Evolutionary conservation across 2,113 vertebrate species (phyloP).

Genomic region (Oreochromis niloticus): DNA sequence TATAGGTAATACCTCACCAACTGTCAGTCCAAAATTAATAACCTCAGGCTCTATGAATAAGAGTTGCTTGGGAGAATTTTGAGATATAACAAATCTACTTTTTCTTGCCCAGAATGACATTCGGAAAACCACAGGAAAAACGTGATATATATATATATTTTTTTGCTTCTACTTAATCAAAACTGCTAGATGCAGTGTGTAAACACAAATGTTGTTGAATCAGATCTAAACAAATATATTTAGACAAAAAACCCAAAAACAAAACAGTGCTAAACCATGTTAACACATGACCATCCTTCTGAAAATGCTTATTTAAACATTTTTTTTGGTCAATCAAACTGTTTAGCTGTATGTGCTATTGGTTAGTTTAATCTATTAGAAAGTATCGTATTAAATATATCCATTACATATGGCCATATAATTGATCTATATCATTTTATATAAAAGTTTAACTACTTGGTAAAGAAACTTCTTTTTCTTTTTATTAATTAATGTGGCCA

Average conservation of each 20-base stretch:
- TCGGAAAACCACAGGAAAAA: not conserved
- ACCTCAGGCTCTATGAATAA: not conserved
- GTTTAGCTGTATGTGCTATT: not conserved
- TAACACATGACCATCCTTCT: not conserved
- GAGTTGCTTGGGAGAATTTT: not conserved
- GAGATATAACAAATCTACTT: not conserved
- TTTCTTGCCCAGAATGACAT: not conserved
- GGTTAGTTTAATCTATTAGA: not conserved
- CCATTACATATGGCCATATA: not conserved
- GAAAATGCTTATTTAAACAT: not conserved
- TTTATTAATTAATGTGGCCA: rapidly evolving
- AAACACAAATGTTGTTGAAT: not conserved
- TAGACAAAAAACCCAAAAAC: rapidly evolving
- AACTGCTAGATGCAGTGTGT: not conserved
- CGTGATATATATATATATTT: rapidly evolving
- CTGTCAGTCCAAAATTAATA: not conserved
- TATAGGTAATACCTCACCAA: not conserved
- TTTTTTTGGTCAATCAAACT: not conserved
- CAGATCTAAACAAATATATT: not conserved
- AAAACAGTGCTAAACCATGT: not conserved
- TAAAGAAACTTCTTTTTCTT: not conserved
- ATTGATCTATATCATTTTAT: not conserved
- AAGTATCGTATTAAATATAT: not conserved
- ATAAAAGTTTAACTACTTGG: not conserved
- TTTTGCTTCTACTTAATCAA: not conserved